Percentiles rank a stretch among this genome's conserved stretches.
These are phyloP conservation scores for Ditylenchus weischeri DNA, from an alignment of 2,888 invertebrate species.

Conservation along the genomic window DNA sequence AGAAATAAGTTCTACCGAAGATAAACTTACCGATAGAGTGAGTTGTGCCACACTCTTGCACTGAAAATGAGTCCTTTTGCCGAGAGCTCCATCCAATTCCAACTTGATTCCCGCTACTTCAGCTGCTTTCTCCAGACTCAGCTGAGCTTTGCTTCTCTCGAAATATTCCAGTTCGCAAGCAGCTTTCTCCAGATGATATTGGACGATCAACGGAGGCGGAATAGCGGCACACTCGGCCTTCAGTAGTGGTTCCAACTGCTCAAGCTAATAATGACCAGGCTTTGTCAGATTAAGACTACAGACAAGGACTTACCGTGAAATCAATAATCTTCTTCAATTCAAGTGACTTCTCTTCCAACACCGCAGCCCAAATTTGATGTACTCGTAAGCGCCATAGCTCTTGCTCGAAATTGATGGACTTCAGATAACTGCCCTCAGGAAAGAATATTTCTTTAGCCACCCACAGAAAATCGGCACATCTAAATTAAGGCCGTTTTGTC, in stretches of 20 bases:
- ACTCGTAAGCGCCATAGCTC: constrained; percentile 25
- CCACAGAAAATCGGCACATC: constrained; percentile 20
- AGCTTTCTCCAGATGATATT: constrained; percentile 26
- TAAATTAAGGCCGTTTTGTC: neutral
- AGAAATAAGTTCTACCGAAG: too few species aligned
- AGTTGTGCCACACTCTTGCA: constrained; percentile 78
- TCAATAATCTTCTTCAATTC: constrained; percentile 28
- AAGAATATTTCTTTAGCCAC: constrained; percentile 11
- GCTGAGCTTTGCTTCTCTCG: constrained; percentile 23
- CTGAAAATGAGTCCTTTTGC: constrained; percentile 82
- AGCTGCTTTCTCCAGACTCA: constrained; percentile 22
- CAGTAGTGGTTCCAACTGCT: neutral
- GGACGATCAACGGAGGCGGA: neutral
- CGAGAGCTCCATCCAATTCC: constrained; percentile 21
- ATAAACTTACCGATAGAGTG: constrained; percentile 32
- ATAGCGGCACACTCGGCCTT: neutral
- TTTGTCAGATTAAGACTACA: neutral
- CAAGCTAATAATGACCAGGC: neutral
- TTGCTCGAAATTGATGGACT: neutral
- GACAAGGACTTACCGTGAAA: constrained; percentile 11
- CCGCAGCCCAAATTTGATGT: constrained; percentile 26
- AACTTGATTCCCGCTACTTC: constrained; percentile 16
- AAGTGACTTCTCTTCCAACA: constrained; percentile 26
- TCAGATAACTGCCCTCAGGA: neutral
- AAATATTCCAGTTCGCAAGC: constrained; percentile 24